Evolutionary conservation across 2,888 invertebrate genomes (phyloP), one percentile per base, ranked within the genome.

Genomic region (Polymixis flavicincta): DNA sequence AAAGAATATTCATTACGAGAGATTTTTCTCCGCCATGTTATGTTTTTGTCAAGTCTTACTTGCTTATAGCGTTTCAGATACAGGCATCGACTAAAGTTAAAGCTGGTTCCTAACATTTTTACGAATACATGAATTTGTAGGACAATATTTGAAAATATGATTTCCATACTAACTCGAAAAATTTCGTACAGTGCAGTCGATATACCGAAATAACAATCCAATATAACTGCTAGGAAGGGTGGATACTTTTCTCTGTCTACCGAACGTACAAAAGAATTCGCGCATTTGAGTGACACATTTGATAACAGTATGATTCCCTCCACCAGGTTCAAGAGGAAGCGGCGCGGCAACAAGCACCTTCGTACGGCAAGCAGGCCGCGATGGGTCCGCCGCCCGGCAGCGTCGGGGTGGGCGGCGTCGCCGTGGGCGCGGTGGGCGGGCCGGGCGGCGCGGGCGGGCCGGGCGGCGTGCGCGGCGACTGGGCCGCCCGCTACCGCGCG

Each of bases 241-340:
- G 42, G 32, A 13, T 25, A 22, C 17, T 22, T 48, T 48, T 75
- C 45, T 25, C 25, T 61, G 25, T 32, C 9, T 13, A 19, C 1
- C 2, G 22, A 25, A 17, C n/a, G 22, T 54, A 13, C 5, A 25
- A 37, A 22, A 42, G 14, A 14, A 9, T 65, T 50, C n/a, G 17
- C 32, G 17, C 22, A 52, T 9, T 5, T 4, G 25, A 57, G 25
- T 57, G 25, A 59, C 5, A 7, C 6, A n/a, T n/a, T n/a, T n/a
- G 7, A 14, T 78, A 74, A 67, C 61, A 57, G 28, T 59, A 48
- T 22, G 7, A 1, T n/a, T 32, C 6, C 4, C 14, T 32, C 17
- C 6, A 28, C 13, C 66, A 98, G 96, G 97, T 99, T 7, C 99
- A 99, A 93, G 99, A 99, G 91, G 99, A 99, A 92, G 99, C 99